phyloP scores from a whole-genome alignment of 2,113 vertebrate genomes.

The Ageneiosus marmoratus region DNA sequence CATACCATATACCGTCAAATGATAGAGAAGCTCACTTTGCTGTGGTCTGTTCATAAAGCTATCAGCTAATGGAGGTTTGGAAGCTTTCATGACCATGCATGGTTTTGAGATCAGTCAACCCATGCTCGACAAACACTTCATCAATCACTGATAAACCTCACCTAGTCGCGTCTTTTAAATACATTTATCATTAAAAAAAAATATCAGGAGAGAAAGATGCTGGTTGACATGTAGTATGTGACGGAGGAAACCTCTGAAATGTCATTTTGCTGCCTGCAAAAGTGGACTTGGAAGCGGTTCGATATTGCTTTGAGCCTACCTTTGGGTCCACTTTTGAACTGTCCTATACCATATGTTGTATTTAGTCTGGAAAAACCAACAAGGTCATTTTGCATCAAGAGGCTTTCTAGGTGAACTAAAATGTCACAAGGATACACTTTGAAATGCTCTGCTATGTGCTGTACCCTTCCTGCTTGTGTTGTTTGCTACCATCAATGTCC shows the following conservation, averaged over 20 bases:
- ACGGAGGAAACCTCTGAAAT: not conserved
- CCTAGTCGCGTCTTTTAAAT: not conserved
- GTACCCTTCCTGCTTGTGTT: slow-evolving; percentile 43
- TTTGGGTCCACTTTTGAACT: not conserved
- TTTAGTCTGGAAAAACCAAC: not conserved
- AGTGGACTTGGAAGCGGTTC: not conserved
- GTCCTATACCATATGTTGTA: not conserved
- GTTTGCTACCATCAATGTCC: slow-evolving; percentile 38
- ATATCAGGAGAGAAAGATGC: no score
- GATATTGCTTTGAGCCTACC: not conserved
- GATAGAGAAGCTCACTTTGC: not conserved
- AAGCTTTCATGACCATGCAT: not conserved
- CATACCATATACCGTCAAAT: not conserved
- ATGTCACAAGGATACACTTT: slow-evolving; percentile 54
- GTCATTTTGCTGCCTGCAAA: not conserved
- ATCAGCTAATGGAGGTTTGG: not conserved
- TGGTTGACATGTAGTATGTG: not conserved
- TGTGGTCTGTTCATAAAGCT: not conserved
- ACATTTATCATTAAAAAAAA: not conserved
- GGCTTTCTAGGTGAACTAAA: slow-evolving; percentile 53
- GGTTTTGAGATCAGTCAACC: no score
- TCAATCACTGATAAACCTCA: slow-evolving; percentile 10
- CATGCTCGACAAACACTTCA: not conserved
- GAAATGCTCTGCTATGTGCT: slow-evolving; percentile 44
- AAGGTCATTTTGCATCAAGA: slow-evolving; percentile 43